Evolutionary conservation across 2,797 vertebrate genomes (phyloP), one percentile per base, ranked within the genome.

Genomic region (Cryptoblepharus egeriae): DNA sequence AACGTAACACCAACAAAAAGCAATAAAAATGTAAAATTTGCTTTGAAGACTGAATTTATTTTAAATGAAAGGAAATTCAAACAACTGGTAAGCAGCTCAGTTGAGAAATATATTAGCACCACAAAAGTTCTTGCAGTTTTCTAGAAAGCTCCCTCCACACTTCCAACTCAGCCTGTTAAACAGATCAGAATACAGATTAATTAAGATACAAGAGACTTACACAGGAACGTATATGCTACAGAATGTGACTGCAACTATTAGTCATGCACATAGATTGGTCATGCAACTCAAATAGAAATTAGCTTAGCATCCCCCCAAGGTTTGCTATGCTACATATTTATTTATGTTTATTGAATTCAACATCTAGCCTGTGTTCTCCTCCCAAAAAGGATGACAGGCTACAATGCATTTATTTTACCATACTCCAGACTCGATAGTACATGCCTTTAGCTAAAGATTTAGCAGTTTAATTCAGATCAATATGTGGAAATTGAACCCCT

Each of bases 201-300:
- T 75, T 61, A 71, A 71, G 12, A 9, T 63, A 63, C 13, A 68
- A 61, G 22, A 83, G 4, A 3, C 83, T 77, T 87, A 70, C 80
- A 64, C 9, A 4, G 83, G 65, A 12, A 45, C 24, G 15, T 73
- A 61, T 39, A 70, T 5, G 73, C 13, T 67, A 42, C 0, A 64
- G 16, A 73, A 9, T 12, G 70, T 45, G 76, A 74, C 16, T 71
- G 42, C 72, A 12, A 85, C 60, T 6, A 64, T 64, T 6, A 61
- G n/a, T 1, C 52, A 82, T 75, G 32, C 11, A 60, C n/a, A 12
- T 2, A 75, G 77, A 39, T 28, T 68, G 1, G 22, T 68, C 1
- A 12, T 26, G 28, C 26, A 60, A 6, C 24, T 57, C 49, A 39
- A 86, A 81, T 71, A 20, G 0, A 79, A 77, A 85, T 86, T 22